These are phyloP conservation scores for Danio aesculapii DNA, from an alignment of 2,797 vertebrate genomes.

Conservation along the genomic window DNA sequence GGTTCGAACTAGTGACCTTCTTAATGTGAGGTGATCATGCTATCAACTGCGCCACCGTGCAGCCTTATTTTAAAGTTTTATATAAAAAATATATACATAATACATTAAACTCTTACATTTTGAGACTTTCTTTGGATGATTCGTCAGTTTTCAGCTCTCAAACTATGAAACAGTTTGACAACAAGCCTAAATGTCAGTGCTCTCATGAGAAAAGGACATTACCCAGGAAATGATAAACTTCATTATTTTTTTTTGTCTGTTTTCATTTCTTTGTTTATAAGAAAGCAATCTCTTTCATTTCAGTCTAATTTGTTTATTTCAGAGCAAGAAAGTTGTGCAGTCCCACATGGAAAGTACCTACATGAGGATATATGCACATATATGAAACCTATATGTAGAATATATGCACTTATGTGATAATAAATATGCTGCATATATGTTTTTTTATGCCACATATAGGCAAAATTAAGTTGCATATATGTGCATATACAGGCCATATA, in stretches of 20 bases:
- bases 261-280: constrained; percentile 26
- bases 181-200: constrained; percentile 1
- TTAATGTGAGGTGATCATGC: no score
- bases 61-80: no score
- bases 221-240: neutral
- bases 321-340: constrained; percentile 11
- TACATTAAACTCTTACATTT: neutral
- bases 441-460: no score
- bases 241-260: neutral
- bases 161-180: neutral
- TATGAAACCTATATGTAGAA: no score
- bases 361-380: no score
- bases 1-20: no score
- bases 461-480: no score
- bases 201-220: constrained; percentile 6
- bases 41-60: no score
- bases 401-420: no score
- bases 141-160: neutral
- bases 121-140: neutral
- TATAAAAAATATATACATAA: neutral
- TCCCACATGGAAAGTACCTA: neutral
- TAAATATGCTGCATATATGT: no score
- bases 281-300: constrained; percentile 20
- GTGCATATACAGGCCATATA: no score
- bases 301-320: constrained; percentile 41